These are phyloP conservation scores for Netelia melanura DNA, from an alignment of 2,888 invertebrate species.

Conservation along the genomic window DNA sequence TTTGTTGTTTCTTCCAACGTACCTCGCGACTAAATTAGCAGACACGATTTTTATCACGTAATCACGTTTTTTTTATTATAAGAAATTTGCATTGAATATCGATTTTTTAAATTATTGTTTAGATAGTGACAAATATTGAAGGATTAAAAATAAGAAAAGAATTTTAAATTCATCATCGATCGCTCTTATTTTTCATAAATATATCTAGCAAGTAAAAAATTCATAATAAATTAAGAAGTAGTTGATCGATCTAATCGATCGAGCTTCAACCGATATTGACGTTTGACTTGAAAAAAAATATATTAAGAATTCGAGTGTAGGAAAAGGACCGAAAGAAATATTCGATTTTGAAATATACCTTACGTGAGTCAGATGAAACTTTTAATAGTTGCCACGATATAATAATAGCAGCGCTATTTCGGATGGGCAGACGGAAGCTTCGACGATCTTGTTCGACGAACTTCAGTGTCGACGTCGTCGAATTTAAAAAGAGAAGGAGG, in stretches of 20 bases:
- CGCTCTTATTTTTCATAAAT: too few species aligned
- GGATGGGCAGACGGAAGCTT: neutral
- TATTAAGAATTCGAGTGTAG: neutral
- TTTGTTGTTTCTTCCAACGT: slow-evolving; percentile 16
- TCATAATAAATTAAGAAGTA: too few species aligned
- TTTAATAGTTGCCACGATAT: neutral
- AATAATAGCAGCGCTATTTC: neutral
- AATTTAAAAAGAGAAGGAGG: slow-evolving; percentile 12
- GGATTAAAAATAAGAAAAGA: too few species aligned
- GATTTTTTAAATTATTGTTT: too few species aligned
- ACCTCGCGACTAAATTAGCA: slow-evolving; percentile 12
- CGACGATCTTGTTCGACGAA: slow-evolving; percentile 35
- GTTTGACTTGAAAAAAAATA: too few species aligned
- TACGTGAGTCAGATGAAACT: slow-evolving; percentile 1
- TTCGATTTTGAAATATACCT: neutral
- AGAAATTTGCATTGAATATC: too few species aligned
- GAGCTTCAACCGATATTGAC: too few species aligned
- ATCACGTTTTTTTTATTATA: neutral
- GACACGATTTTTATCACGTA: neutral
- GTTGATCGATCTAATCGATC: too few species aligned
- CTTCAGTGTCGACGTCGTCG: neutral
- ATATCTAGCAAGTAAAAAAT: too few species aligned
- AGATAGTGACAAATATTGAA: too few species aligned
- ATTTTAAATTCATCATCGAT: too few species aligned
- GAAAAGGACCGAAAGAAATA: neutral